A percentile compares a stretch with the other conserved stretches of the same genome.
Evolutionary conservation across 53 echinoderm and acorn worm species (phyloP).

Genomic region (Henricia sp.): DNA sequence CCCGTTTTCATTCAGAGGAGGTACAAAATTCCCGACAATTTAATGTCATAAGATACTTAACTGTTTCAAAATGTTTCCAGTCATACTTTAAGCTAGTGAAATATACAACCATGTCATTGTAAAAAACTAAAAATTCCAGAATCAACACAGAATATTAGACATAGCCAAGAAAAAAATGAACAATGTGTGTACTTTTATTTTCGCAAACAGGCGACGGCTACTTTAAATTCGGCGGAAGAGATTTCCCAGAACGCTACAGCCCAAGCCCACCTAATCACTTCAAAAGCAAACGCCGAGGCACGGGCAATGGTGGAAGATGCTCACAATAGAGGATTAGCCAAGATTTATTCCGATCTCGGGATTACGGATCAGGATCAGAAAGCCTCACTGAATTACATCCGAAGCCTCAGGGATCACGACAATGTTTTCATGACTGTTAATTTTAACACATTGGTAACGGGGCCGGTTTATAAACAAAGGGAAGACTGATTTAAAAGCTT

Average conservation of each 20-base stretch:
- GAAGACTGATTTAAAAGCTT: too few relatives aligned
- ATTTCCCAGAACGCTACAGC: constrained; percentile 85
- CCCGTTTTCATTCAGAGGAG: too few relatives aligned
- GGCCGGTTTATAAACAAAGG: constrained; percentile 49
- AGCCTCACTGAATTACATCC: constrained; percentile 78
- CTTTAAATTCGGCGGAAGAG: constrained; percentile 71
- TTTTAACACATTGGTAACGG: constrained; percentile 73
- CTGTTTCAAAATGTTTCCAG: too few relatives aligned
- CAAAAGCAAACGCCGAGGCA: constrained; percentile 67
- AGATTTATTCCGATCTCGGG: constrained; percentile 60
- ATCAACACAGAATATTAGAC: too few relatives aligned
- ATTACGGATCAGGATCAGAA: constrained; percentile 74
- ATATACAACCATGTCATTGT: too few relatives aligned
- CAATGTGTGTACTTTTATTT: neutral
- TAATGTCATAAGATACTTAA: too few relatives aligned
- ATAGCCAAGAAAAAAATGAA: too few relatives aligned
- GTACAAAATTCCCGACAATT: too few relatives aligned
- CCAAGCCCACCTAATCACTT: constrained; percentile 65
- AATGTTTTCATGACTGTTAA: constrained; percentile 72
- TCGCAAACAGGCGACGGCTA: constrained; percentile 50
- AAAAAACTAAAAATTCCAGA: too few relatives aligned
- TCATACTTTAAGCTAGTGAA: too few relatives aligned
- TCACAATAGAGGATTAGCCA: constrained; percentile 67
- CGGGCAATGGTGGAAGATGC: constrained; percentile 68
- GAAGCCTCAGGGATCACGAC: constrained; percentile 71